Conservation (phyloP, 2,113 vertebrate genomes). For the Lepidothrix coronata region DNA sequence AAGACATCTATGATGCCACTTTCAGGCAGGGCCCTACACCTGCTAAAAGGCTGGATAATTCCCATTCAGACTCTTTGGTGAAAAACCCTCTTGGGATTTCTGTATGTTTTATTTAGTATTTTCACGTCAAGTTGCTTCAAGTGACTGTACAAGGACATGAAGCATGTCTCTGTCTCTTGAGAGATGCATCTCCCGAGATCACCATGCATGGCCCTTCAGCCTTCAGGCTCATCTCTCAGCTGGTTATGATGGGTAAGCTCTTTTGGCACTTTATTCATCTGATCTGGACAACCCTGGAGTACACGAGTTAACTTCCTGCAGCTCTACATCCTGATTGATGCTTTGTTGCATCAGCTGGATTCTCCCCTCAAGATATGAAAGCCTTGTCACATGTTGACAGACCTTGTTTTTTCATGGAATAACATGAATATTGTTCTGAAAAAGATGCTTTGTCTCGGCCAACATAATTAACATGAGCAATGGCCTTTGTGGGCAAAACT, state of each 20-base stretch:
- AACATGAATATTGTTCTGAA: background rate
- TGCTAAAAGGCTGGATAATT: constrained; percentile 45
- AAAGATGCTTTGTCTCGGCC: background rate
- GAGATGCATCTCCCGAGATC: constrained; percentile 31
- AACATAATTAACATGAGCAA: background rate
- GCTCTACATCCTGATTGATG: background rate
- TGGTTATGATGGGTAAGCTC: constrained; percentile 31
- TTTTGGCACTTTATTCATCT: constrained; percentile 40
- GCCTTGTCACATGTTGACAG: constrained; percentile 22
- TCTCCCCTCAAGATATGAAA: background rate
- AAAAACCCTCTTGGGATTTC: constrained; percentile 33
- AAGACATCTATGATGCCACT: constrained; percentile 48
- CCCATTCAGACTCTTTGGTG: background rate
- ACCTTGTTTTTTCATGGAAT: background rate
- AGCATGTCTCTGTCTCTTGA: constrained; percentile 41
- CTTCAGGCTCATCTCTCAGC: constrained; percentile 42
- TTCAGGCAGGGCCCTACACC: constrained; percentile 27
- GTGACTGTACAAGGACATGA: constrained; percentile 37
- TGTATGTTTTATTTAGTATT: constrained; percentile 53
- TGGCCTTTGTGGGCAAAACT: background rate
- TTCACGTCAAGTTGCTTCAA: constrained; percentile 28
- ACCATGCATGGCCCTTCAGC: constrained; percentile 22
- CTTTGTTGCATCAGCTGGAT: constrained; percentile 5
- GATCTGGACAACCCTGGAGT: constrained; percentile 23
- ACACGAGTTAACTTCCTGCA: constrained; percentile 49